Base-by-base conservation (phyloP, 2,113 vertebrate genomes). In the Apodemus speciosus region DNA sequence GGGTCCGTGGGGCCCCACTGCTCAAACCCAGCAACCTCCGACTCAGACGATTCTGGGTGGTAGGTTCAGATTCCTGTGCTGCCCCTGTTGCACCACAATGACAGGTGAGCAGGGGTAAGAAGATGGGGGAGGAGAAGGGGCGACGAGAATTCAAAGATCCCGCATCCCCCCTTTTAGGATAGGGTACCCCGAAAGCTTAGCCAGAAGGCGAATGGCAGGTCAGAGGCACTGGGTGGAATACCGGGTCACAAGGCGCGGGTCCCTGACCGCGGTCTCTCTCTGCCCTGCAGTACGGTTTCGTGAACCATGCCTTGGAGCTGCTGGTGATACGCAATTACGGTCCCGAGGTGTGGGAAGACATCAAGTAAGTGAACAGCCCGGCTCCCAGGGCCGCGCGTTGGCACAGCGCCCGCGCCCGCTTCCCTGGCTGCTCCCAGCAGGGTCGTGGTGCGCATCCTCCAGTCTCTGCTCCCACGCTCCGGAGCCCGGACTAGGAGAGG, bases 221-320 rank as follows among this genome's bases (percentile, higher is more conserved):
- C 14, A 62, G 23, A 3, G 18, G 69, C n/a, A 53, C 35, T 0
- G 43, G 2, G 38, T 6, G 35, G 51, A 46, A 21, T 20, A 68
- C 6, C 6, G 1, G 27, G 7, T 66, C 69, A 23, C 21, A 49
- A 13, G 3, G 62, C 1, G 8, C 66, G 0, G 11, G 10, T 10
- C 38, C 60, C 76, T 95, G 56, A 88, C 51, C 46, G 86, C 27
- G 4, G 8, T 87, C 21, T 95, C 64, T 18, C 85, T n/a, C 89
- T 66, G 46, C 91, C 43, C 92, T 58, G 32, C 98, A 99, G 99
- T 99, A 99, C 97, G 99, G 99, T 51, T 99, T 99, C 97, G 99
- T 99, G 96, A 99, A 99, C 98, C 99, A 99, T 97, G 99, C 99
- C 86, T 96, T 99, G 98, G 99, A 99, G 98, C 99, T 99, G 85